These are phyloP conservation scores for Cichlasoma orientale DNA, from an alignment of 2,797 vertebrate genomes.

Conservation along the genomic window DNA sequence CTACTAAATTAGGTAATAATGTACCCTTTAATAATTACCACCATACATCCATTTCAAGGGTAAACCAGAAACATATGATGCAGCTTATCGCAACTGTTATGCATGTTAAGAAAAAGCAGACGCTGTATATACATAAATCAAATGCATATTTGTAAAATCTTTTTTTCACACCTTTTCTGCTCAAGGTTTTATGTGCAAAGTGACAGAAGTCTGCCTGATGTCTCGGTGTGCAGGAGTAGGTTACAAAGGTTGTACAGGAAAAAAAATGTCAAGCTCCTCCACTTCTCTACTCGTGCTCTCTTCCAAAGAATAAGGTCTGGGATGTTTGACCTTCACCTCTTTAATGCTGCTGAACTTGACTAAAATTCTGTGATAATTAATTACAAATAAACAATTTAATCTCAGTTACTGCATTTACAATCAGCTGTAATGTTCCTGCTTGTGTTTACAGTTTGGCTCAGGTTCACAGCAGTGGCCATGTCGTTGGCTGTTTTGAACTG, in stretches of 20 bases:
- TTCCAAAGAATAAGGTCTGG: neutral
- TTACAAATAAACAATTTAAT: neutral
- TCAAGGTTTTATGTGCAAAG: neutral
- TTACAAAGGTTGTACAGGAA: neutral
- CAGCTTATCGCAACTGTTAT: neutral
- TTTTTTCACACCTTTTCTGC: neutral
- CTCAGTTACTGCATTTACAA: neutral
- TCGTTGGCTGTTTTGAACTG: constrained; percentile 40
- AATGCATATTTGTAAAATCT: neutral
- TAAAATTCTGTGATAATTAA: constrained; percentile 4
- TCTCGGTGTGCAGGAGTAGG: neutral
- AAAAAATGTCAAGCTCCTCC: too few relatives aligned
- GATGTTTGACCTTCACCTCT: neutral
- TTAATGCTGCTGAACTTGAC: neutral
- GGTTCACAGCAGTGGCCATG: constrained; percentile 31
- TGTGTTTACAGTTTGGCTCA: constrained; percentile 26
- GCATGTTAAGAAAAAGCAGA: neutral
- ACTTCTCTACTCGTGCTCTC: neutral
- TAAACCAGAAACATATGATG: neutral
- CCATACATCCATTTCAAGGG: neutral
- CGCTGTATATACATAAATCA: neutral
- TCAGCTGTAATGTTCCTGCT: neutral
- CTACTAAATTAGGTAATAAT: neutral
- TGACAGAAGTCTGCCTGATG: neutral
- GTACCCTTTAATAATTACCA: neutral